Percentiles rank a stretch among this genome's conserved stretches.
Evolutionary conservation across 2,113 vertebrate species (phyloP).

Genomic region (Heteronetta atricapilla): DNA sequence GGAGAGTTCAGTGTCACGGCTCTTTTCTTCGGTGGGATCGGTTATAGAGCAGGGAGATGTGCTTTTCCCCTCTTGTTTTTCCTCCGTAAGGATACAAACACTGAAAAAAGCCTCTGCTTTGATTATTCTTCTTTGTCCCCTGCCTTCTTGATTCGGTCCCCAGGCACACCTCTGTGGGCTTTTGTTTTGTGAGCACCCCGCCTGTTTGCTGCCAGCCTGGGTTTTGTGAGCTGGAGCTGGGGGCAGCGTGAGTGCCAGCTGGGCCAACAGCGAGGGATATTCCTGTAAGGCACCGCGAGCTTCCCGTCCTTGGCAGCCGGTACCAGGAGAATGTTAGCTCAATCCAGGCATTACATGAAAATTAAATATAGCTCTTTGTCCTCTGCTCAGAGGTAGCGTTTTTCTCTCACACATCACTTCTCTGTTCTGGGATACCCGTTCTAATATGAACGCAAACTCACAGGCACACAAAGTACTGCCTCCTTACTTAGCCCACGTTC

Average conservation of each 20-base stretch:
- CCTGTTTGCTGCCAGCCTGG: neutral
- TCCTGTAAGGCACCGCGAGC: neutral
- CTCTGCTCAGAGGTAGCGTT: neutral
- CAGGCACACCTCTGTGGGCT: neutral
- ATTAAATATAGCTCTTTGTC: neutral
- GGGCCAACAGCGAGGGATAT: neutral
- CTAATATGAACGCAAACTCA: neutral
- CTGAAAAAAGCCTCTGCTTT: neutral
- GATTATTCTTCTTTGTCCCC: neutral
- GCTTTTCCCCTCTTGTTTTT: neutral
- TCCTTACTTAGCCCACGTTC: neutral
- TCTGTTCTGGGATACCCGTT: neutral
- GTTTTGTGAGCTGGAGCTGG: neutral
- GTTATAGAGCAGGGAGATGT: neutral
- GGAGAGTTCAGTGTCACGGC: fast-evolving
- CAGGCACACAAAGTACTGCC: neutral
- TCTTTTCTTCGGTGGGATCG: neutral
- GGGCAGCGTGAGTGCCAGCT: neutral
- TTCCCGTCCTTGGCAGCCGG: neutral
- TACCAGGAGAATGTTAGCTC: neutral
- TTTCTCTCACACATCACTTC: neutral
- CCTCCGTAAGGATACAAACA: neutral
- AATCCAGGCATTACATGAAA: neutral
- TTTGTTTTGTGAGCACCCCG: neutral
- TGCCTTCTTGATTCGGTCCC: neutral